These are phyloP conservation scores for Hipposideros armiger DNA, from an alignment of 2,113 vertebrate genomes.

Conservation along the genomic window DNA sequence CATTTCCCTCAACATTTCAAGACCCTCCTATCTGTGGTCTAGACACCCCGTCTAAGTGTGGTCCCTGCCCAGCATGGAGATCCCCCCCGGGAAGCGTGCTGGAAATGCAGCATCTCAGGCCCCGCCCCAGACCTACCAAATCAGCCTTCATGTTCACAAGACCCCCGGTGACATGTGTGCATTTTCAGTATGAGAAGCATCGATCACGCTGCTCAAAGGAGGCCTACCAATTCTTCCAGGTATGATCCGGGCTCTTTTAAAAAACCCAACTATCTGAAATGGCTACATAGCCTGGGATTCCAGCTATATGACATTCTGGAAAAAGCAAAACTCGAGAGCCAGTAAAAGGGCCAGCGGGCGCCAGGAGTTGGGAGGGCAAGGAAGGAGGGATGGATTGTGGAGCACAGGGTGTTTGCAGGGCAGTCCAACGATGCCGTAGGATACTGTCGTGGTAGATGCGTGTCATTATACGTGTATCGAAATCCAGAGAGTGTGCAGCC, in stretches of 20 bases:
- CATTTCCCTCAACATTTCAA: neutral
- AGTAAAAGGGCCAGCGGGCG: neutral
- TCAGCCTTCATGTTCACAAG: neutral
- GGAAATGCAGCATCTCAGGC: neutral
- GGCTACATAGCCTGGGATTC: neutral
- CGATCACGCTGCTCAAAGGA: neutral
- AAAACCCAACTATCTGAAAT: neutral
- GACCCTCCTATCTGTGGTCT: neutral
- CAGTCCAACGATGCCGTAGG: neutral
- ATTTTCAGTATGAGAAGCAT: neutral
- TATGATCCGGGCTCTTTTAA: neutral
- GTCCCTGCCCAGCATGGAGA: neutral
- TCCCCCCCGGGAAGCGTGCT: accelerated
- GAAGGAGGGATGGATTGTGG: accelerated
- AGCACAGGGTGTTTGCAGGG: neutral
- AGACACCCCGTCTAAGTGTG: neutral
- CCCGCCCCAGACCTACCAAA: neutral
- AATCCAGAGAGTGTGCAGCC: neutral
- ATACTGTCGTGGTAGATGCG: accelerated
- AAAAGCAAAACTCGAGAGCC: neutral
- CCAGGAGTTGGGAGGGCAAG: neutral
- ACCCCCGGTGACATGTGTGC: accelerated
- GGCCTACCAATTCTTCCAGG: neutral
- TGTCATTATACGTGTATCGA: neutral
- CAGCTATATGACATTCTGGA: neutral